Evolutionary conservation across 2,888 invertebrate genomes (phyloP).

Genomic region (Nudaria mundana): DNA sequence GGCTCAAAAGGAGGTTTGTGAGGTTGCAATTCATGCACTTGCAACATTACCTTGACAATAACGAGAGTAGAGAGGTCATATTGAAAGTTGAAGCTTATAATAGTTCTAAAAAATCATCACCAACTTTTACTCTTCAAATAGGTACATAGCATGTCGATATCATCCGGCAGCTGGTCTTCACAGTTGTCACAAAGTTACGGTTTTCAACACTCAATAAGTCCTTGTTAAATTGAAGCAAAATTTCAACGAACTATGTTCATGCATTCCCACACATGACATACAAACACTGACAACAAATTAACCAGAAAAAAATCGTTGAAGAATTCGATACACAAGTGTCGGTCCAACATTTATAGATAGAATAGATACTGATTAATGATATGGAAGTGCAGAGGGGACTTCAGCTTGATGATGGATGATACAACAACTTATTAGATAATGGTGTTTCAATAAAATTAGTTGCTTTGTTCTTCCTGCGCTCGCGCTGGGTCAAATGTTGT

Average conservation of each 20-base stretch:
- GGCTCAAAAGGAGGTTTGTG: too few species aligned
- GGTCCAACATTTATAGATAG: constrained; percentile 73
- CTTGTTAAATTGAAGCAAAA: not conserved
- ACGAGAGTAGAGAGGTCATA: too few species aligned
- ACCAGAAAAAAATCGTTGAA: constrained; percentile 30
- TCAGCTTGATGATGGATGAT: constrained; percentile 66
- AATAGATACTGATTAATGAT: constrained; percentile 79
- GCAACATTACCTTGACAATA: too few species aligned
- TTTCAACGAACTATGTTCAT: not conserved
- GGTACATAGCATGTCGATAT: too few species aligned
- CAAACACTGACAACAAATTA: constrained; percentile 10
- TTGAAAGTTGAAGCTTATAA: too few species aligned
- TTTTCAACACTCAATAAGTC: not conserved
- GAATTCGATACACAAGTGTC: constrained; percentile 72
- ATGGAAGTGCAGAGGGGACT: constrained; percentile 65
- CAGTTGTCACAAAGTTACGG: not conserved
- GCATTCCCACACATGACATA: not conserved
- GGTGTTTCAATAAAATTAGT: constrained; percentile 77
- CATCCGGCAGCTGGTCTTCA: too few species aligned
- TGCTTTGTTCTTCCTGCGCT: constrained; percentile 67
- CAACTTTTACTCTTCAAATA: not conserved
- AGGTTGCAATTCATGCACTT: too few species aligned
- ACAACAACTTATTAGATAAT: constrained; percentile 75
- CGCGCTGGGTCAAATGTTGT: constrained; percentile 38
- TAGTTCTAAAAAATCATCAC: not conserved